A percentile compares a stretch with the other conserved stretches of the same genome.
Conservation (phyloP, 2,888 invertebrate species). For the Dryomyza anilis region DNA sequence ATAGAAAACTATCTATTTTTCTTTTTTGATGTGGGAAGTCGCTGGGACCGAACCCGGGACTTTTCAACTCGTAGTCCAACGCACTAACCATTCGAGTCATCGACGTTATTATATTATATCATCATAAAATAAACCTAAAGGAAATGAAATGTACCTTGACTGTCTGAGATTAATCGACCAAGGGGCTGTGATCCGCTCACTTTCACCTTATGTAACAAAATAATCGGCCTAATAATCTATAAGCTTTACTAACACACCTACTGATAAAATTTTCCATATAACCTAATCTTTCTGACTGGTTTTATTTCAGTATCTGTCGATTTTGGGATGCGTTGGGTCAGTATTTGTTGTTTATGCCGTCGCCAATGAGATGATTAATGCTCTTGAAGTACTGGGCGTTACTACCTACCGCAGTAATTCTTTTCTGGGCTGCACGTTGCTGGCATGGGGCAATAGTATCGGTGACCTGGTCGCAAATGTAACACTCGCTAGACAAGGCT, state of each 20-base stretch:
- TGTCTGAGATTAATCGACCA: too few relatives aligned
- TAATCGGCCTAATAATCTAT: too few relatives aligned
- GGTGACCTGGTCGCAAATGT: constrained; percentile 64
- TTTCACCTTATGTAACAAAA: too few relatives aligned
- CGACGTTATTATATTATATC: too few relatives aligned
- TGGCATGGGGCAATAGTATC: constrained; percentile 71
- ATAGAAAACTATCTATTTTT: too few relatives aligned
- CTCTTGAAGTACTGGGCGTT: constrained; percentile 65
- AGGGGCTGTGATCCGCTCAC: too few relatives aligned
- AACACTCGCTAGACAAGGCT: constrained; percentile 67
- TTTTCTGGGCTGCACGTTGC: constrained; percentile 68
- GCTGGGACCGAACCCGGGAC: too few relatives aligned
- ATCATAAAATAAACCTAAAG: too few relatives aligned
- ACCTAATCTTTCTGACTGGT: neutral
- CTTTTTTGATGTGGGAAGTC: too few relatives aligned
- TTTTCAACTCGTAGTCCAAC: too few relatives aligned
- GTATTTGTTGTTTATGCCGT: constrained; percentile 67
- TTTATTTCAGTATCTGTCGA: constrained; percentile 37
- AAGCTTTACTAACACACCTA: neutral
- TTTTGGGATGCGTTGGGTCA: constrained; percentile 38
- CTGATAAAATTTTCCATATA: neutral
- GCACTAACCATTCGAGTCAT: too few relatives aligned
- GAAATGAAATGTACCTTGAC: too few relatives aligned
- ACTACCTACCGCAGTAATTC: constrained; percentile 65
- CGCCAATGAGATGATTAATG: constrained; percentile 67